phyloP scores from a whole-genome alignment of 2,113 vertebrate species.

The Gymnocephalus cernua region DNA sequence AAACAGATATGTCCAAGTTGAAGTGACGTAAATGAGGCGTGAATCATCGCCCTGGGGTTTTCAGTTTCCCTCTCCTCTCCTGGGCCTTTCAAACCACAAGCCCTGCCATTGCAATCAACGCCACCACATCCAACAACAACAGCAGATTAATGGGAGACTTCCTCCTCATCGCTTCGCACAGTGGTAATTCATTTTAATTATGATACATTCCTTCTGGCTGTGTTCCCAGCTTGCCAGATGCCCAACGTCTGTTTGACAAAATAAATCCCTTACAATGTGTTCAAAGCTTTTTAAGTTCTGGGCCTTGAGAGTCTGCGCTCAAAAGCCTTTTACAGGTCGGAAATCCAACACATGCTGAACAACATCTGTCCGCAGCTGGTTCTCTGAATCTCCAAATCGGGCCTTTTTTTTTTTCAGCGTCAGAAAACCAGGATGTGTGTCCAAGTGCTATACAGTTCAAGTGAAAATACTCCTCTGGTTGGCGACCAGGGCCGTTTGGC shows the following conservation, averaged over 20 bases:
- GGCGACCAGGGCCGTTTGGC: conserved; percentile 90
- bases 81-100: conserved; percentile 37
- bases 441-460: background rate
- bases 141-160: conserved; percentile 76
- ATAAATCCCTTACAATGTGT: conserved; percentile 49
- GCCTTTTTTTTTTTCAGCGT: background rate
- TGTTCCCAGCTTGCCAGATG: conserved; percentile 71
- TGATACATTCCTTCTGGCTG: conserved; percentile 65
- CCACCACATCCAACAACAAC: conserved; percentile 56
- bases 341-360: conserved; percentile 23
- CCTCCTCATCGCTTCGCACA: conserved; percentile 52
- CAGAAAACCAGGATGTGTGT: background rate
- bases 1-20: conserved; percentile 44
- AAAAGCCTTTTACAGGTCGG: conserved; percentile 33
- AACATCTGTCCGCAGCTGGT: conserved; percentile 55
- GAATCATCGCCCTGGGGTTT: conserved; percentile 63
- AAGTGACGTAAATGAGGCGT: conserved; percentile 40
- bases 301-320: conserved; percentile 37
- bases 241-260: conserved; percentile 57
- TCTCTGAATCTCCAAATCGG: background rate
- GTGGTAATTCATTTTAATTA: conserved; percentile 75
- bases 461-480: conserved; percentile 89
- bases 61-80: conserved; percentile 35
- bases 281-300: conserved; percentile 59
- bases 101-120: conserved; percentile 56